Percentiles rank a stretch among this genome's conserved stretches.
These are phyloP conservation scores for Caenorhabditis drosophilae DNA, from an alignment of 2,888 invertebrate species.

Conservation along the genomic window DNA sequence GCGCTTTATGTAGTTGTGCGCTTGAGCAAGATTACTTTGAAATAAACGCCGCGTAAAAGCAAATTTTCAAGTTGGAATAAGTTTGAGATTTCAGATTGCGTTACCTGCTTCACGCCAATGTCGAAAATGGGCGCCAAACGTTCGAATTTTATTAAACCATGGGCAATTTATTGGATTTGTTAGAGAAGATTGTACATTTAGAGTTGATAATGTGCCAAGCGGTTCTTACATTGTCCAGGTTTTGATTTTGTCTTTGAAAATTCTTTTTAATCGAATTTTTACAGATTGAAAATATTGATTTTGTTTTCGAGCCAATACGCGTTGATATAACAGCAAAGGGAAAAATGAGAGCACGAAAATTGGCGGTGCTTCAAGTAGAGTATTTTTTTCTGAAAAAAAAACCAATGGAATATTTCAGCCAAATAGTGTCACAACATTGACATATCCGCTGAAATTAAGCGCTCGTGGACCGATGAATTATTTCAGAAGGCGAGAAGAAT, in stretches of 20 bases:
- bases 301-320: conserved; percentile 88
- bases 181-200: conserved; percentile 88
- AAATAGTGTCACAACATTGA: conserved; percentile 76
- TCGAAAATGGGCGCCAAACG: conserved; percentile 56
- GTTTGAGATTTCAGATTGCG: too few species aligned
- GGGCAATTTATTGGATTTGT: conserved; percentile 59
- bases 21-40: too few species aligned
- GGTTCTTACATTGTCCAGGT: conserved; percentile 94
- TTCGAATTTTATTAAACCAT: conserved; percentile 63
- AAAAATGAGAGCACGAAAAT: conserved; percentile 90
- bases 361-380: conserved; percentile 86
- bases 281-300: conserved; percentile 81
- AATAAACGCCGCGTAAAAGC: too few species aligned
- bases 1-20: too few species aligned
- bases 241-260: neutral
- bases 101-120: conserved; percentile 39
- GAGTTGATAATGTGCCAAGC: conserved; percentile 81
- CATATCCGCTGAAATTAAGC: conserved; percentile 89
- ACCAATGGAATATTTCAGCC: conserved; percentile 50
- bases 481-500: conserved; percentile 76
- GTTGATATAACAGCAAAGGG: conserved; percentile 98
- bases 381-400: neutral
- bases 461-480: conserved; percentile 76
- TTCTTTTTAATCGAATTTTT: neutral
- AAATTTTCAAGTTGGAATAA: too few species aligned